Base-by-base conservation (phyloP, 1,140 invertebrate species). In the Ceratina australensis region DNA sequence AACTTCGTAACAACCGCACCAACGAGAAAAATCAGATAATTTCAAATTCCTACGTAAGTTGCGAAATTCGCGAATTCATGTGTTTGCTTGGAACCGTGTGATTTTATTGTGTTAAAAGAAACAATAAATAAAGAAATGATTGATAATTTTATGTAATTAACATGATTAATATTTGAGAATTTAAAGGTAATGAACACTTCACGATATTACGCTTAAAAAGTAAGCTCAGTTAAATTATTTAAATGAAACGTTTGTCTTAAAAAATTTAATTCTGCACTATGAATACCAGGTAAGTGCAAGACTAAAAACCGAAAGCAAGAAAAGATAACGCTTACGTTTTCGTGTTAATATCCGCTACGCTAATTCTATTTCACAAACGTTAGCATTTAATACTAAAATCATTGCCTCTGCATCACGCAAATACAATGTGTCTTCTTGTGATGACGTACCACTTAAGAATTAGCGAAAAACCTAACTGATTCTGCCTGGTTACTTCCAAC, bases 271-370 rank as follows among this genome's bases (percentile, higher is more conserved):
- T 10, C 18, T n/a, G 20, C 8, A 57, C 54, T n/a, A 57, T 20
- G 4, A 60, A 18, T 59, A 26, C 7, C 13, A 10, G 59, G 59
- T 60, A 28, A 60, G 59, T 60, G 10, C 33, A 10, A 42, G 33
- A 42, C 5, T 42, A 42, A 42, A 7, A 42, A 42, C 33, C 5
- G 0, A 42, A 42, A 42, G 33, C 33, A 33, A 33, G 33, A 8
- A 68, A 50, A 47, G 24, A 15, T n/a, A 20, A 69, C 20, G 28
- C 10, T 3, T 28, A 13, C 54, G 28, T 26, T 1, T 12, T 71
- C 18, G 10, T 61, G 54, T 54, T 75, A 68, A 76, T 80, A 61
- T 60, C 26, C 18, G 3, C 52, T 33, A 97, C 86, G 96, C 76
- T 84, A 82, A 84, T 64, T 60, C 72, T 84, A 77, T 89, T 86